Base-by-base conservation (phyloP, 2,888 invertebrate species). In the Erebia palarica region DNA sequence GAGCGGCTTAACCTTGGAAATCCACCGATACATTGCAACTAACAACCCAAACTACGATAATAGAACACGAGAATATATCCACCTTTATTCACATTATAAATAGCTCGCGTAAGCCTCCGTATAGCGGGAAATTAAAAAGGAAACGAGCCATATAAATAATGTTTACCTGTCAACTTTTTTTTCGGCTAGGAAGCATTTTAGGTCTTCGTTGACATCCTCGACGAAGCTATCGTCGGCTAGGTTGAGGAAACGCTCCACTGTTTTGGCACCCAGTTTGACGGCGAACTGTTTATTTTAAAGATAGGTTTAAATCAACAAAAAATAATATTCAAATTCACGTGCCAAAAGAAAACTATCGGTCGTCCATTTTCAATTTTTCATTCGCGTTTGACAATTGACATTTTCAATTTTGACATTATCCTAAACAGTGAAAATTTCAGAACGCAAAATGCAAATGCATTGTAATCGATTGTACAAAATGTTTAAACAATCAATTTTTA, bases 241-340 rank as follows among this genome's bases (percentile, higher is more conserved):
- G 83, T 84, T 89, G 78, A 93, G 82, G 81, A 93, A 91, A 81
- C 89, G 89, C 79, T 92, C 92, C 75, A 92, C 89, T 80, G 91
- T 91, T 91, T 92, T 93, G 90, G 93, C 86, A 93, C 93, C 93
- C 93, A 93, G 93, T 84, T 93, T 93, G 92, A 85, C 90, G 79
- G 74, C 68, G 68, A 70, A 71, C 71, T 75, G 68, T 82, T 78
- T 80, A 79, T 78, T 80, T 81, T 77, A 82, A 84, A 80, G 83
- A 84, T 78, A 80, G 79, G 78, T 80, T 81, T 77, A 82, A 84
- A 80, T 84, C 85, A 86, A 84, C 81, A 84, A 85, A 84, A 83
- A 75, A 71, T 69, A 78, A 76, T 73, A 70, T 75, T 78, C 79
- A 80, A 82, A 78, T 88, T 88, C 88, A 88, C 88, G 86, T 89